These are phyloP conservation scores for Plemyria rubiginata DNA, from an alignment of 2,888 invertebrate species.

Conservation along the genomic window DNA sequence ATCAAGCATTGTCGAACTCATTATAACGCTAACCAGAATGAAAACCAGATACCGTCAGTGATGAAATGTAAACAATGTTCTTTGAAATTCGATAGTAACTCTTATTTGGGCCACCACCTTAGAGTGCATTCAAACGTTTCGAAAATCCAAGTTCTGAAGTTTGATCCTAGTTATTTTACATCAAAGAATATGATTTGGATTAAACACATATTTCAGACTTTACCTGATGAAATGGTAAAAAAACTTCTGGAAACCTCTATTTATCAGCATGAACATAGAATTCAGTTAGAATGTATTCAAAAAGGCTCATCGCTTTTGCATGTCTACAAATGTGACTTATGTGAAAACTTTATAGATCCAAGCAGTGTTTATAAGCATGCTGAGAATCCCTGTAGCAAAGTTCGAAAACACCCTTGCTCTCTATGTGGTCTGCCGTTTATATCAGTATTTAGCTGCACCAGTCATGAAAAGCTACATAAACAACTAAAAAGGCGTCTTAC, in stretches of 20 bases:
- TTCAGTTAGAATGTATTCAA: constrained; percentile 64
- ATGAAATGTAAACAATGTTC: constrained; percentile 47
- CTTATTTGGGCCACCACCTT: constrained; percentile 48
- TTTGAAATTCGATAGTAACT: constrained; percentile 49
- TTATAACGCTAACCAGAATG: constrained; percentile 41
- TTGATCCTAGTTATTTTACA: constrained; percentile 63
- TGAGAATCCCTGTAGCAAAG: constrained; percentile 48
- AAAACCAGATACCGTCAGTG: constrained; percentile 27
- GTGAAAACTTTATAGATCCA: constrained; percentile 57
- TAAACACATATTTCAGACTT: constrained; percentile 58
- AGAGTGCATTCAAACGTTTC: constrained; percentile 42
- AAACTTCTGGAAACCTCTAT: constrained; percentile 57
- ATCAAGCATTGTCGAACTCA: constrained; percentile 70
- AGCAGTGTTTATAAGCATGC: constrained; percentile 54
- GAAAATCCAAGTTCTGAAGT: constrained; percentile 47
- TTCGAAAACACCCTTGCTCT: constrained; percentile 56
- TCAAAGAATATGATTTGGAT: constrained; percentile 59
- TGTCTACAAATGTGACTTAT: constrained; percentile 65
- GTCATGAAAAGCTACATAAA: constrained; percentile 61
- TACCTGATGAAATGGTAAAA: constrained; percentile 45
- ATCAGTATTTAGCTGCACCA: constrained; percentile 46
- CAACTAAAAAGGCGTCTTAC: constrained; percentile 37
- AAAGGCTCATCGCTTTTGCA: constrained; percentile 53
- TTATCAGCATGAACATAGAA: constrained; percentile 63
- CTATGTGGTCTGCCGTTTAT: constrained; percentile 59